Conservation (phyloP, 1,140 invertebrate species). For the Magallana angulata region DNA sequence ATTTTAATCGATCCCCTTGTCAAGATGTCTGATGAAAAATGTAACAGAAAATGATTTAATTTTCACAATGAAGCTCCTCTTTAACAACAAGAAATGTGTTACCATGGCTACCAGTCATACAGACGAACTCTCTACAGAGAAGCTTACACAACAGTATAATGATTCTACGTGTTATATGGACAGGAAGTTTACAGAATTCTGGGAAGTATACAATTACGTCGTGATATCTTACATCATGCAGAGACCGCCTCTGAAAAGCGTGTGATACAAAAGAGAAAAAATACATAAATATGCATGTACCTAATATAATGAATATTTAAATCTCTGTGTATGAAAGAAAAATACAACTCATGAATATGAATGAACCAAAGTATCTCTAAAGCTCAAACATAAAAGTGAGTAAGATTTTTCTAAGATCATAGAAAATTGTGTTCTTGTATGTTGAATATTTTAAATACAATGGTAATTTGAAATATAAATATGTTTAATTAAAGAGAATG, state of each 20-base stretch:
- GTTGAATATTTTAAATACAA: no score
- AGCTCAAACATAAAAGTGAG: no score
- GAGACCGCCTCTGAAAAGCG: conserved; percentile 10
- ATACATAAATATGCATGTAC: background rate
- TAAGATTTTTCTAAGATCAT: no score
- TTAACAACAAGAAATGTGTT: background rate
- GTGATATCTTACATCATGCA: conserved; percentile 35
- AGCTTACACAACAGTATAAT: conserved; percentile 14
- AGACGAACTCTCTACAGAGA: conserved; percentile 31
- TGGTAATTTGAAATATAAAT: no score
- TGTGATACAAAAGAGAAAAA: conserved; percentile 14
- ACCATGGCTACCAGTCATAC: conserved; percentile 26
- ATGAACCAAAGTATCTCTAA: background rate
- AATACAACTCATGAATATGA: background rate
- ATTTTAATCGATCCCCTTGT: background rate
- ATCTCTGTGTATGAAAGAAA: background rate
- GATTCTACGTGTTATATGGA: conserved; percentile 8
- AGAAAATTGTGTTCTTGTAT: no score
- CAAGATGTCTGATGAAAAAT: background rate
- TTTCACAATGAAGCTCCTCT: no score
- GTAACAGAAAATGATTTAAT: background rate
- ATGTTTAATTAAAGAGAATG: no score
- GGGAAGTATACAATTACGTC: conserved; percentile 14
- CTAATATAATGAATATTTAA: conserved; percentile 2
- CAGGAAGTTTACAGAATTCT: conserved; percentile 32